Conservation (phyloP, 1,140 invertebrate species). For the Neodiprion virginianus region DNA sequence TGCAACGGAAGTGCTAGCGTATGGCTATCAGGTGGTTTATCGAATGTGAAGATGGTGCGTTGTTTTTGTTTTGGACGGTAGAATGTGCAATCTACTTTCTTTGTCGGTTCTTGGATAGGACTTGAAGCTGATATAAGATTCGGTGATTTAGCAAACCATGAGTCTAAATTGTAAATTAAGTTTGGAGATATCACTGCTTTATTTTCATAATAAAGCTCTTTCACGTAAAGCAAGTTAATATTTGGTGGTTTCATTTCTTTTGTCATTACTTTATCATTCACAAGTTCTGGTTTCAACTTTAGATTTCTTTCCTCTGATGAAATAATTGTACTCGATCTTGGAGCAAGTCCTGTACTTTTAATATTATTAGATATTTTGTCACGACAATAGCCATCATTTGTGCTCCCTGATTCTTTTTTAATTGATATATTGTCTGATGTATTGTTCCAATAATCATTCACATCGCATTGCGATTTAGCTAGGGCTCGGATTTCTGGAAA, state of each 20-base stretch:
- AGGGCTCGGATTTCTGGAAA: conserved; percentile 44
- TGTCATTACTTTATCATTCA: neutral
- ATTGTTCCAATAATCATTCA: conserved; percentile 51
- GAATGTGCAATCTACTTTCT: no score
- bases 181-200: conserved; percentile 42
- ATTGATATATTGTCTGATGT: conserved; percentile 40
- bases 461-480: conserved; percentile 32
- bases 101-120: neutral
- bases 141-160: conserved; percentile 39
- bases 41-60: neutral
- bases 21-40: neutral
- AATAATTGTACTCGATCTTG: no score
- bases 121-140: conserved; percentile 26
- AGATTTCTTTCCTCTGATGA: neutral
- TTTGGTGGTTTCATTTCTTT: neutral
- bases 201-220: neutral
- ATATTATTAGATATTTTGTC: no score
- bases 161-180: conserved; percentile 37
- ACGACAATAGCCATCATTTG: no score
- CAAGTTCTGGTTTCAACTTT: neutral
- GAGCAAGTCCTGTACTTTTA: no score
- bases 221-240: neutral
- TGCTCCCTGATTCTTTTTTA: neutral
- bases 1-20: no score
- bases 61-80: neutral